These are phyloP conservation scores for Luffia ferchaultella DNA, from an alignment of 2,888 invertebrate genomes.

Conservation along the genomic window DNA sequence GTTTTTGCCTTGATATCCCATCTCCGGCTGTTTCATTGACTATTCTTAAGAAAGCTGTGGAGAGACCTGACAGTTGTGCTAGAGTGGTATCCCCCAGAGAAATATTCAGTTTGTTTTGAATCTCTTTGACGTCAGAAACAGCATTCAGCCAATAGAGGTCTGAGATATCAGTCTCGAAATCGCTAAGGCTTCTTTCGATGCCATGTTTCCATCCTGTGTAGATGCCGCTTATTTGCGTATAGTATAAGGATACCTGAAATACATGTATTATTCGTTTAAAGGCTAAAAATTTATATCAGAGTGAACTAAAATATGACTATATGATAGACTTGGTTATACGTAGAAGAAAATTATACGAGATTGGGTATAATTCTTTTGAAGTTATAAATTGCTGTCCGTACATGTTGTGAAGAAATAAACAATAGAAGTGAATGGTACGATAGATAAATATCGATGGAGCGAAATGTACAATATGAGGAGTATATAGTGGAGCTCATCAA, in stretches of 20 bases:
- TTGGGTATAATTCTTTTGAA: no score
- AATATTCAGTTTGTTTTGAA: conserved; percentile 62
- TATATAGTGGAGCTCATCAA: no score
- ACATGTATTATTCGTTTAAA: neutral
- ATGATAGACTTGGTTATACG: no score
- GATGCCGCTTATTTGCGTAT: conserved; percentile 81
- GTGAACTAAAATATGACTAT: no score
- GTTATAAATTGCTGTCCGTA: no score
- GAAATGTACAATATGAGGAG: no score
- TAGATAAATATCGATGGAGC: no score
- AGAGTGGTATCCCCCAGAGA: conserved; percentile 35
- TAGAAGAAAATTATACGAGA: no score
- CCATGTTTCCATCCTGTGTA: conserved; percentile 78
- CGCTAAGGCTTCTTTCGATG: conserved; percentile 69
- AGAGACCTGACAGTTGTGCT: conserved; percentile 40
- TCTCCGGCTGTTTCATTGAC: conserved; percentile 50
- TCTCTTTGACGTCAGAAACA: conserved; percentile 76
- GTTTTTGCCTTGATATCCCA: conserved; percentile 39
- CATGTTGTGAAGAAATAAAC: no score
- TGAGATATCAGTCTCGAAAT: conserved; percentile 64
- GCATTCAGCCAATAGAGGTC: conserved; percentile 81
- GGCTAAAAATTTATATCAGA: neutral
- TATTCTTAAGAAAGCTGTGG: conserved; percentile 72
- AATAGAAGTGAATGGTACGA: no score
- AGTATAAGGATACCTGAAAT: conserved; percentile 73